Base-by-base conservation (phyloP, 2,888 invertebrate genomes). In the Gymnocheta viridis region DNA sequence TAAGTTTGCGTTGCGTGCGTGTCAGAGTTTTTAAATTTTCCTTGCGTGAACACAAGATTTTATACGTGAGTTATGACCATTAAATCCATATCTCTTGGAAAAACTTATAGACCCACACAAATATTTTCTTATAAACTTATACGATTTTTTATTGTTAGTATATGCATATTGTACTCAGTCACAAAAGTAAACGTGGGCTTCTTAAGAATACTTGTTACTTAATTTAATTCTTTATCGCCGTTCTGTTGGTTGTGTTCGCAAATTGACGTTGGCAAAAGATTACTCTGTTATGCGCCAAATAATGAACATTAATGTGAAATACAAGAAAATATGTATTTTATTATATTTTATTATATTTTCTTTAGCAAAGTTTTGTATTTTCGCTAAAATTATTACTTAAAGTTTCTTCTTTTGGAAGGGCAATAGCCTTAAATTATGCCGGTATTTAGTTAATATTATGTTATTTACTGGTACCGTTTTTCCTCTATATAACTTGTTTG, bases 221-320 rank as follows among this genome's bases (percentile, higher is more conserved):
- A 22, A 27, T 47, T 74, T 38, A 27, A 12, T 66, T 41, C n/a
- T 49, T 62, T 67, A 67, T 58, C 67, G 14, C 67, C 49, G 38
- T 69, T 51, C n/a, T 58, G 58, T 27, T 67, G 19, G 67, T 77
- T 56, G 47, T 66, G 67, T 54, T 80, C 62, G 85, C 88, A 89
- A 90, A 90, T 90, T 90, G 88, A 90, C 89, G 89, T 88, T 90
- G 90, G 89, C 89, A 90, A 88, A 80, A 88, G 89, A 89, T 90
- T 90, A 89, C 88, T 88, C 35, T 88, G 87, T 87, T 76, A 66
- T 83, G 79, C 69, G 76, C 77, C 82, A 82, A 60, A 76, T 72
- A 82, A 74, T 85, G 78, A 83, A 83, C 66, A 69, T 80, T 83
- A 79, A 58, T 79, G 74, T n/a, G 19, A 70, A 67, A 54, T 27